Percentiles rank a stretch among this genome's conserved stretches.
Evolutionary conservation across 2,113 vertebrate genomes (phyloP).

Genomic region (Neoarius graeffei): DNA sequence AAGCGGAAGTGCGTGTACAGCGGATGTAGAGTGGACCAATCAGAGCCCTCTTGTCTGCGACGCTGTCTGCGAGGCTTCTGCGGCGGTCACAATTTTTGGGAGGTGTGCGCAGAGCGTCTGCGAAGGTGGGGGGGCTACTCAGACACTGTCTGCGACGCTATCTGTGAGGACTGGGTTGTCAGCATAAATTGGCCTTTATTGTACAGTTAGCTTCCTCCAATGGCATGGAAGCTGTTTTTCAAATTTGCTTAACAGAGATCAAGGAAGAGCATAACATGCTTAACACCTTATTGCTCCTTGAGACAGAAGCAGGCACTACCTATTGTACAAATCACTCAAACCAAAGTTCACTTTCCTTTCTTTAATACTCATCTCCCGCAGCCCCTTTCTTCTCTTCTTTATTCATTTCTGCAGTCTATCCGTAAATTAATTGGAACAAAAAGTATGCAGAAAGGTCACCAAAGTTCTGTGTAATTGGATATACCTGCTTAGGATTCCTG

Average conservation of each 20-base stretch:
- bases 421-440: conserved; percentile 42
- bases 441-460: not conserved
- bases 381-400: not conserved
- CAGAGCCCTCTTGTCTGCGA: too few relatives aligned
- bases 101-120: too few relatives aligned
- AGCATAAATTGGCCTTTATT: too few relatives aligned
- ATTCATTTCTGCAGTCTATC: conserved; percentile 22
- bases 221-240: not conserved
- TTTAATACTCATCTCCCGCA: not conserved
- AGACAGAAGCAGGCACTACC: not conserved
- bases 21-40: too few relatives aligned
- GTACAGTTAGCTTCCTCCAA: not conserved
- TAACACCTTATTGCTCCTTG: not conserved
- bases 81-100: too few relatives aligned
- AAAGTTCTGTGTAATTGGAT: conserved; percentile 35
- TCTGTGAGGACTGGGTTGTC: too few relatives aligned
- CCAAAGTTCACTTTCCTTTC: conserved; percentile 13
- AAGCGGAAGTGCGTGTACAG: too few relatives aligned
- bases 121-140: too few relatives aligned
- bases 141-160: too few relatives aligned
- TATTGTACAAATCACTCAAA: conserved; percentile 12
- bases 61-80: too few relatives aligned
- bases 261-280: not conserved
- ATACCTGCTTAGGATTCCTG: conserved; percentile 14
- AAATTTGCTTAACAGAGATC: not conserved